phyloP scores from a whole-genome alignment of 2,888 invertebrate species.

The Heliconius hortense region DNA sequence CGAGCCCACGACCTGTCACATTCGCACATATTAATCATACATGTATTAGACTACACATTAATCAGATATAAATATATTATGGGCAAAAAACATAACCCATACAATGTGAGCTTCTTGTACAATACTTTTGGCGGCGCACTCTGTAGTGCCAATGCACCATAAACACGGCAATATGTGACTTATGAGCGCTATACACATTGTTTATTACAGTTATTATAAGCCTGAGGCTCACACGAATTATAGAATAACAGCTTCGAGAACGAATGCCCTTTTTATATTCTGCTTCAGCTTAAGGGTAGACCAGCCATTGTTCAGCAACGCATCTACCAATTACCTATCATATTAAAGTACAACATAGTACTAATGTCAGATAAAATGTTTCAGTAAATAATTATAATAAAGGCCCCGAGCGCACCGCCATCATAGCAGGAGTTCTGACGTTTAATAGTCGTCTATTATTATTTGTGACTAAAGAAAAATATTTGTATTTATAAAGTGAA shows the following conservation, averaged over 20 bases:
- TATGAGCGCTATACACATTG: conserved; percentile 58
- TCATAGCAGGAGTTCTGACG: conserved; percentile 32
- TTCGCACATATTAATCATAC: too few species aligned
- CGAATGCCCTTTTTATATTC: conserved; percentile 49
- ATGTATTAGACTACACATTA: too few species aligned
- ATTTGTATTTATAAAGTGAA: neutral
- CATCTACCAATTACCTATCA: conserved; percentile 35
- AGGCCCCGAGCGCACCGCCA: conserved; percentile 22
- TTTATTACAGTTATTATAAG: conserved; percentile 74
- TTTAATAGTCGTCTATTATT: conserved; percentile 28
- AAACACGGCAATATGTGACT: conserved; percentile 58
- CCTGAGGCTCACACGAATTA: conserved; percentile 63
- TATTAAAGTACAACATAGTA: conserved; percentile 42
- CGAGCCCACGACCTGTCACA: too few species aligned
- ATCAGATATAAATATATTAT: too few species aligned
- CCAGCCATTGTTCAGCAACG: conserved; percentile 39
- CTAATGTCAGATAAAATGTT: conserved; percentile 31
- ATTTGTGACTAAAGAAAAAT: conserved; percentile 22
- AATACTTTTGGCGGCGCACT: conserved; percentile 48
- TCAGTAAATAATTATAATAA: conserved; percentile 34
- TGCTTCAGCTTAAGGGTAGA: conserved; percentile 46
- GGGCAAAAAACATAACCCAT: neutral
- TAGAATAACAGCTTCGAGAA: conserved; percentile 54
- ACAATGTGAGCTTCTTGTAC: conserved; percentile 29
- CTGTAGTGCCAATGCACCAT: conserved; percentile 48